phyloP scores from a whole-genome alignment of 2,113 vertebrate genomes.

The Megaceryle maxima region DNA sequence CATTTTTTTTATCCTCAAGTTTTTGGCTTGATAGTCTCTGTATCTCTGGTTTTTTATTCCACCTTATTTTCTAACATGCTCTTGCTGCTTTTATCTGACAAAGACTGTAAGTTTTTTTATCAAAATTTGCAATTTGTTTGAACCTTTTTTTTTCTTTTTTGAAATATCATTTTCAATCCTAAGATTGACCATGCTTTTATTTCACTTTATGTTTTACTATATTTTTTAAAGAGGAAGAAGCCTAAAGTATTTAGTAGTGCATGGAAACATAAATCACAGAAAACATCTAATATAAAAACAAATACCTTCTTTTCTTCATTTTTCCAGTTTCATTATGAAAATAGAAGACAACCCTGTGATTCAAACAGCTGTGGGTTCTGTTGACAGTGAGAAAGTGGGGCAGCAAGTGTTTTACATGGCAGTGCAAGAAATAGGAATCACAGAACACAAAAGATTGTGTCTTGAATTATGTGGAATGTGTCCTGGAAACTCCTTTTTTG shows the following conservation, averaged over 20 bases:
- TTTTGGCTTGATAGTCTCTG: not conserved
- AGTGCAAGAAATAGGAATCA: not conserved
- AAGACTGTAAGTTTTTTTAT: not conserved
- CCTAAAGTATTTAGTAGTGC: not conserved
- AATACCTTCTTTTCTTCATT: not conserved
- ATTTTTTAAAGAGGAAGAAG: fast-evolving
- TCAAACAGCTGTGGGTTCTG: not conserved
- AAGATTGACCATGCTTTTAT: not conserved
- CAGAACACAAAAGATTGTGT: not conserved
- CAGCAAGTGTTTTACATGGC: not conserved
- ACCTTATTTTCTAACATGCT: fast-evolving
- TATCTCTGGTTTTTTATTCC: not conserved
- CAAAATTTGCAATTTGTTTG: not conserved
- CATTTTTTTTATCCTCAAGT: not conserved
- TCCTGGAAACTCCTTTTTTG: not conserved
- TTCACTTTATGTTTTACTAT: not conserved
- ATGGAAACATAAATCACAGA: not conserved
- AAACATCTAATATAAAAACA: not conserved
- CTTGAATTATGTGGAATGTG: not conserved
- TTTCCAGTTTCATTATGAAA: not conserved
- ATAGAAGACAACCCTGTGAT: not conserved
- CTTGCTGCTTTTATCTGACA: not conserved
- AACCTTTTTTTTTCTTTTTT: not conserved
- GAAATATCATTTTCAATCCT: not conserved
- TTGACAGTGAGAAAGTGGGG: not conserved